Percentiles rank a stretch among this genome's conserved stretches.
Evolutionary conservation across 1,140 invertebrate genomes (phyloP).

Genomic region (Galleria mellonella): DNA sequence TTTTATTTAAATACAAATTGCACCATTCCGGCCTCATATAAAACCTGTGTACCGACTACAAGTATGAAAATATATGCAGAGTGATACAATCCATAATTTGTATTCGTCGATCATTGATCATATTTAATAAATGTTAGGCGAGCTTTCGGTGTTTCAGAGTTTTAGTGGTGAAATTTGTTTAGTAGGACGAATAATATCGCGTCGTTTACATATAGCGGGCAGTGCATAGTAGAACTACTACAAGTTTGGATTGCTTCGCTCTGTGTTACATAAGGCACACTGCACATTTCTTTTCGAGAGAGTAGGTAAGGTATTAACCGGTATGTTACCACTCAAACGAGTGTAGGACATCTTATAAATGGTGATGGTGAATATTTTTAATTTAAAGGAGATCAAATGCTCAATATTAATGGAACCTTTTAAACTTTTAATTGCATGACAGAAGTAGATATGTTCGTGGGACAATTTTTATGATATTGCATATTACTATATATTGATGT

Average conservation of each 20-base stretch:
- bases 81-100: conserved; percentile 6
- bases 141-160: conserved; percentile 41
- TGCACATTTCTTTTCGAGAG: conserved; percentile 16
- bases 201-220: conserved; percentile 1
- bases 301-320: no score
- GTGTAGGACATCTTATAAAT: no score
- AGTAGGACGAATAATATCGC: background rate
- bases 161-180: conserved; percentile 10
- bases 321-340: no score
- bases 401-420: conserved; percentile 55
- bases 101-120: conserved; percentile 4
- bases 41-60: background rate
- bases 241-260: conserved; percentile 7
- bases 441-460: conserved; percentile 18
- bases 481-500: conserved; percentile 14
- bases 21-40: background rate
- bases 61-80: background rate
- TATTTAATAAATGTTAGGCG: conserved; percentile 19
- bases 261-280: conserved; percentile 25
- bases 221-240: background rate
- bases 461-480: conserved; percentile 29
- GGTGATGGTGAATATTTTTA: conserved; percentile 5
- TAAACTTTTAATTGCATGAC: conserved; percentile 71
- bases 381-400: conserved; percentile 25
- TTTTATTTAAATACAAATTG: no score